Base-by-base conservation (phyloP, 2,888 invertebrate species). In the Linhomoeus sp. region DNA sequence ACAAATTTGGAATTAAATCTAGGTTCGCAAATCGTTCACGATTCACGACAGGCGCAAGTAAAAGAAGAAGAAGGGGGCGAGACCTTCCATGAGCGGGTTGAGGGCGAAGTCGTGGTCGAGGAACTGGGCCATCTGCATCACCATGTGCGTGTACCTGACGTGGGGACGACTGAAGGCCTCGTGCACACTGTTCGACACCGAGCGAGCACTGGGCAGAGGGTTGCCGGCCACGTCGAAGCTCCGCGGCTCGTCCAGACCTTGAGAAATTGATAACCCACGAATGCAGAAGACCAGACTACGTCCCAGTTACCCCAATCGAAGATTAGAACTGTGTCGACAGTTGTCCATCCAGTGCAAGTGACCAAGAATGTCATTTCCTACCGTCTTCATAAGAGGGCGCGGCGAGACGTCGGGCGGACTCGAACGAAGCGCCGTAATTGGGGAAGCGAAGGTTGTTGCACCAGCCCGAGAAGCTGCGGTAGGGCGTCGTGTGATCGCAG, bases 101-200 rank as follows among this genome's bases (percentile, higher is more conserved):
- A 61, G 61, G 2, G 62, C 60, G 44, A 63, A 51, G 41, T 63
- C 63, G 46, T 63, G 63, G 40, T 62, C 61, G 24, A 62, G 49
- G 48, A 62, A 57, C 47, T 62, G 63, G 1, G 60, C 60, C 43
- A 60, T 59, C 49, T 62, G 60, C 58, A 61, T 60, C 9, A 60
- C 45, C 53, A 63, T 53, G 45, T 59, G 58, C 5, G 60, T 55
- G 46, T 55, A 59, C 43, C 20, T 19, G 24, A 19, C 9, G 38
- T 7, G 9, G 9, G 7, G 15, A n/a, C 51, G 48, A 5, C 53
- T 55, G 25, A 51, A 48, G 39, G 57, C 58, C 9, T 53, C 43
- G 66, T 90, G 90, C 43, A 90, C 80, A 1, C 79, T 76, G 0
- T 84, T 80, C 1, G 87, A 87, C 36, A 90, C 76, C 0, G 79